Base-by-base conservation (phyloP, 2,797 vertebrate species). In the Epinephelus awoara region DNA sequence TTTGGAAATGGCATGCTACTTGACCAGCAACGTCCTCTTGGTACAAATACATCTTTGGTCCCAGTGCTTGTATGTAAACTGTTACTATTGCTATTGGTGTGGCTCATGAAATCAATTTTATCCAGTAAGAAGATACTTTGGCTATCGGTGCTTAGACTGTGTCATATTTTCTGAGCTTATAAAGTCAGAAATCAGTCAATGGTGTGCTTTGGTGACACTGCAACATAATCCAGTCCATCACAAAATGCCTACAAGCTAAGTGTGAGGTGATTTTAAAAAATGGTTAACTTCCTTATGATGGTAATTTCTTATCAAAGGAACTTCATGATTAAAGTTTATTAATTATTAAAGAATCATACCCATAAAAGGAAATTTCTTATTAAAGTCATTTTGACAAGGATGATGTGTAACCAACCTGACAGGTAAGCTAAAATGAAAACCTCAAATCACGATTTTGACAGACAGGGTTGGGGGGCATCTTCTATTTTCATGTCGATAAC, bases 401-500 rank as follows among this genome's bases (percentile, higher is more conserved):
- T 56, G 49, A 82, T 55, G 13, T 73, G 17, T 56, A 63, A 64
- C 47, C 55, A 72, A 57, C 2, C 6, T 51, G 65, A 78, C 72
- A 80, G 46, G 56, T 64, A 49, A 63, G 25, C n/a, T 42, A 2
- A 67, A 80, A 80, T 80, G 4, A 75, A 79, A 56, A 27, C 19
- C 9, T 67, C 38, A 79, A 56, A 78, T 71, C 50, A 47, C 18
- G 12, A 21, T 70, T 75, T 71, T 82, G 80, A 78, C 25, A 61
- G 44, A 15, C 62, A 42, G 50, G 66, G 34, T 67, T n/a, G 3
- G 18, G 12, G 47, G 38, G 5, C 47, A 71, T 72, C 67, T 67
- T 70, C 56, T 59, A 25, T 58, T 73, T 72, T 29, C 23, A 19
- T 61, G 54, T 63, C 23, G 6, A 71, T 65, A 67, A 73, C 19